Base-by-base conservation (phyloP, 2,797 vertebrate genomes). In the Gallirallus australis region DNA sequence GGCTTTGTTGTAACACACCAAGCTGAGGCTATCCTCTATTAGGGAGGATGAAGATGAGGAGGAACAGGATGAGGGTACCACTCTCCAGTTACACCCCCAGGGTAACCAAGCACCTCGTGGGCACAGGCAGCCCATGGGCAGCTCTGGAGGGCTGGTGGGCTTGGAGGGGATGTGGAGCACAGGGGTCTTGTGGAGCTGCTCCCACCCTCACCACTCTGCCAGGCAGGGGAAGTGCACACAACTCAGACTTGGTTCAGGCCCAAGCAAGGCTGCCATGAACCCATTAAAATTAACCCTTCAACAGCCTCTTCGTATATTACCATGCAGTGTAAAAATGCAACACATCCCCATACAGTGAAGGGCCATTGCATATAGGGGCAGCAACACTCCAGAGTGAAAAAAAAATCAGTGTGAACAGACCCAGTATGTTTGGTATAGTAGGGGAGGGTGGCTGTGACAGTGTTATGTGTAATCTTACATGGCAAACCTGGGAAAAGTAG, bases 191-290 rank as follows among this genome's bases (percentile, higher is more conserved):
- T 25, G 19, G 52, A 54, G 12, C 31, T 57, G 50, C 57, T 79
- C 27, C 2, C 2, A 12, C 8, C 72, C 40, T 87, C 40, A 33
- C 19, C 12, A 16, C 21, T 59, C 0, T 0, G 12, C 7, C 1
- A 5, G 52, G 20, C 17, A 73, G 60, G 45, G 54, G 15, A 50
- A 80, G 59, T 14, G 11, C 28, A 14, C 11, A 14, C 20, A 40
- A 28, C 14, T 18, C 17, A 31, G 31, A 45, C 56, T 53, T 1
- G 1, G 33, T 61, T 86, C 39, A 59, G 35, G 27, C 45, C 30
- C 14, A 23, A 37, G 12, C 31, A 60, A 31, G 40, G 6, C 15
- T 73, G 24, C 56, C 65, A 12, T 63, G 52, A 72, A 33, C 17
- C 68, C 37, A 6, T 8, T 57, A 15, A 84, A 89, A 59, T 33